Evolutionary conservation across 2,797 vertebrate genomes (phyloP).

Genomic region (Pteropus rufus): DNA sequence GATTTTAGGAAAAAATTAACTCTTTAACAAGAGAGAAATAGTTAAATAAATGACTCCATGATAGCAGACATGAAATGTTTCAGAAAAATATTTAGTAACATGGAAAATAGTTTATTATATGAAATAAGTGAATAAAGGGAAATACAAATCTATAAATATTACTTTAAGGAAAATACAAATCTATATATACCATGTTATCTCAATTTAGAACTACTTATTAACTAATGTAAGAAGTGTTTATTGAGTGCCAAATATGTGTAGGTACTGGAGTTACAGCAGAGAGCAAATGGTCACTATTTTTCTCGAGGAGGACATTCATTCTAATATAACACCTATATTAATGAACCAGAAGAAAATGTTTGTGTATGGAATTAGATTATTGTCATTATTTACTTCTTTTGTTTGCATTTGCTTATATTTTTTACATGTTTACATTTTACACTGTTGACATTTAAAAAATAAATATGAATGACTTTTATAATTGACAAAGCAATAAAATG

Average conservation of each 20-base stretch:
- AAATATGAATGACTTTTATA: neutral
- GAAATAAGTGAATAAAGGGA: neutral
- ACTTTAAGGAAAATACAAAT: neutral
- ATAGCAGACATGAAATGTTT: neutral
- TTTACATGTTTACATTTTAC: neutral
- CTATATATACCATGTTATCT: neutral
- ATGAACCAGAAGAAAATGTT: neutral
- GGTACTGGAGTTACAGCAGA: neutral
- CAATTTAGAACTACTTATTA: neutral
- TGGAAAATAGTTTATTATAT: neutral
- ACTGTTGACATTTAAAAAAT: neutral
- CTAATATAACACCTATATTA: neutral
- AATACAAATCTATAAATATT: neutral
- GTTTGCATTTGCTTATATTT: neutral
- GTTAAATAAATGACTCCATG: neutral
- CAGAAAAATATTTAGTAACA: neutral
- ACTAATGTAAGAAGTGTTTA: neutral
- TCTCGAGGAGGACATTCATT: neutral
- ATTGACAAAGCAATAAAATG: neutral
- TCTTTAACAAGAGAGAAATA: neutral
- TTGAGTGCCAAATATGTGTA: neutral
- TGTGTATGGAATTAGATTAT: neutral
- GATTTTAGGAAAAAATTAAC: neutral
- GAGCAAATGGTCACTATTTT: neutral
- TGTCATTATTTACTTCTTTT: neutral